Base-by-base conservation (phyloP, 2,113 vertebrate species). In the Albula goreensis region DNA sequence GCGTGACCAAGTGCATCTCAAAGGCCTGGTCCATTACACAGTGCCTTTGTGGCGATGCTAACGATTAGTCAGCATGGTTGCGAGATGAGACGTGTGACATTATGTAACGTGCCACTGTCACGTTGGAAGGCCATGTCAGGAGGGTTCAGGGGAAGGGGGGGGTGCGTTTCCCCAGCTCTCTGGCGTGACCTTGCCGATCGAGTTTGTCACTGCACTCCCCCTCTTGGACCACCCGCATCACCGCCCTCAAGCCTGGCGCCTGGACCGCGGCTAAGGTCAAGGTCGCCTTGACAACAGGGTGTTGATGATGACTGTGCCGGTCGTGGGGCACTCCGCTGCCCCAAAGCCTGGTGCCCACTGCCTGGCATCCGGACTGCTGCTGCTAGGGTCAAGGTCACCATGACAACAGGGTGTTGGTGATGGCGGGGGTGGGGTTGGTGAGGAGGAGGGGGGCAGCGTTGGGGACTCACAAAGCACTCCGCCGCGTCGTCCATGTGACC, bases 401-500 rank as follows among this genome's bases (percentile, higher is more conserved):
- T 31, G n/a, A 19, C 3, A 19, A 66, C 22, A 9, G 60, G 17
- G 17, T 66, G 60, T 7, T 1, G 53, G 53, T 56, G 53, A 12
- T 7, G 53, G 53, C 12, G 7, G 53, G 53, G 53, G 3, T 56
- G 60, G 22, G 19, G 63, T 17, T 22, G 63, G 19, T 1, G 22
- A 22, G 63, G 63, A 22, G 63, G 2, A n/a, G 2, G 63, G 19
- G 1, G 19, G 17, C 31, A 41, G 31, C 31, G 31, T 41, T 41
- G 70, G 87, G 25, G 82, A 96, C 98, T 88, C 92, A 99, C 98
- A 91, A 99, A 99, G 93, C 98, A 99, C 90, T 99, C 98, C 3
- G 98, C 98, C 53, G 98, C 98, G 74, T 99, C 98, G 74, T 99
- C 97, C 98, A 99, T 99, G 66, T 98, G 94, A 51, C 98, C 98